Base-by-base conservation (phyloP, 2,113 vertebrate genomes). In the Macrotus californicus region DNA sequence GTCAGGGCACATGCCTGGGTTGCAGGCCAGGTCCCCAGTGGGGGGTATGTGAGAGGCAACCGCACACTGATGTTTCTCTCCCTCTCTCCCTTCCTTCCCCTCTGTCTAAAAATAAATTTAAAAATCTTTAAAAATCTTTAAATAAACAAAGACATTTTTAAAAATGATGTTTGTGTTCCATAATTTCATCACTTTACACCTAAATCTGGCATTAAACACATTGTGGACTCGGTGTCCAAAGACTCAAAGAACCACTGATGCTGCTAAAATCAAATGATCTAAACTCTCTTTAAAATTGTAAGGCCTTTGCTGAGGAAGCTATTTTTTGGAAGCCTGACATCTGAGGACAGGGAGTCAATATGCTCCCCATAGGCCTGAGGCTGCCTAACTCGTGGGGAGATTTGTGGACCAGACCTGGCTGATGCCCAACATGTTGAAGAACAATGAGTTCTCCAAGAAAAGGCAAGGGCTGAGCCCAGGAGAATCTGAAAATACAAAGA, bases 401-500 rank as follows among this genome's bases (percentile, higher is more conserved):
- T 56, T 31, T 67, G 83, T 77, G 87, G 90, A 82, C 43, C 87
- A 97, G 89, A 92, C 94, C 91, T 98, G 97, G 96, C 97, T 50
- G 50, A 91, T 87, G 83, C 83, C 95, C 97, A 98, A 87, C 19
- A 87, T 31, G 96, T 94, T 26, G 69, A 86, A 97, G 97, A 97
- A 97, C 95, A 96, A 89, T 39, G 31, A 88, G 94, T 97, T 97
- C 97, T 91, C 95, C 96, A 93, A 97, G 87, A 93, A 93, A 93
- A 97, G 95, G 89, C 84, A 39, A 96, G 96, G 85, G 75, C 92
- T 10, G 87, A 95, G 84, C 92, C 72, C 89, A 87, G 86, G 83
- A 98, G 93, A 90, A 84, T 97, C 34, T 31, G 89, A 81, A 89
- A 96, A 91, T 95, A 98, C 97, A 98, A 96, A 98, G 93, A 87